Evolutionary conservation across 2,113 vertebrate species (phyloP), one percentile per base, ranked within the genome.

Genomic region (Ageneiosus marmoratus): DNA sequence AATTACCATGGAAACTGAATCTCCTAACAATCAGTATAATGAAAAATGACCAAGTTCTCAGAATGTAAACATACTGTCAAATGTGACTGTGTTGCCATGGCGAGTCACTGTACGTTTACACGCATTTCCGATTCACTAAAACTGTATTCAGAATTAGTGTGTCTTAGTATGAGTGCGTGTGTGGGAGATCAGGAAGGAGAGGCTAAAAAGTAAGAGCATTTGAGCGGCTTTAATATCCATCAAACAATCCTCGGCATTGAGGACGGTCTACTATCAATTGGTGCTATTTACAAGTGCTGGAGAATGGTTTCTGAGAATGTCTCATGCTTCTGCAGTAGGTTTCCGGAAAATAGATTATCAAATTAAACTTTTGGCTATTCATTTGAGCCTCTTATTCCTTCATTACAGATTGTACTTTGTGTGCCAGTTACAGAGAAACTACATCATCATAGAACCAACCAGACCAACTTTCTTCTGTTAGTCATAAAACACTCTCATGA

Each of bases 1-100:
- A 85, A 89, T 88, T 88, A 84, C 85, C 86, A 86, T 88, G 85
- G 86, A 86, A 88, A 89, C 88, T 58, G 69, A 55, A 86, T 83
- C 83, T 83, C 79, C 78, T 80, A 86, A 86, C 70, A 86, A 82
- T 78, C 41, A 55, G n/a, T 41, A 79, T 81, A 86, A 85, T 75
- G 77, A 88, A 88, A 80, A 80, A 74, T 75, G 81, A 83, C 65
- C 79, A 80, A 81, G 85, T 83, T 86, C 60, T 34, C 56, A 16
- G 80, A 81, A 53, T 81, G 85, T 88, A 86, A 88, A 88, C 86
- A 89, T 81, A 83, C 74, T 82, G 81, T 88, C 81, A 84, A 82
- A 82, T 75, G 46, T 34, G 60, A 84, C 77, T 37, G 72, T 79
- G 88, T 86, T 85, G 70, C 88, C 83, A 89, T 86, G 86, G 86